Evolutionary conservation across 2,113 vertebrate species (phyloP), one percentile per base, ranked within the genome.

Genomic region (Neogale vison): DNA sequence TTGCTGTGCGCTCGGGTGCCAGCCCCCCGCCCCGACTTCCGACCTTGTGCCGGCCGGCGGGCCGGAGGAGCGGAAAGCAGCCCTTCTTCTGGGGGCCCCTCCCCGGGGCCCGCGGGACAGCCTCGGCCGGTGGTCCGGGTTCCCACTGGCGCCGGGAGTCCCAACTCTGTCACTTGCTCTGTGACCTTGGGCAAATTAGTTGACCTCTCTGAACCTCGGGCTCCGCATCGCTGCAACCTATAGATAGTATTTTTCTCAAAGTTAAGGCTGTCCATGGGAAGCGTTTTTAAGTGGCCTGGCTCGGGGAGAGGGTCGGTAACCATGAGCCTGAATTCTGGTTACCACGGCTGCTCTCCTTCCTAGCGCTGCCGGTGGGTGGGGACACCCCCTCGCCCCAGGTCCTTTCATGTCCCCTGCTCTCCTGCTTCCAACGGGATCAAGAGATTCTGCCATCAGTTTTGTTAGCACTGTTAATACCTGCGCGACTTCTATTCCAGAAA

Each of bases 171-270:
- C 80, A 3, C 67, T 93, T 52, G 65, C 87, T 69, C 77, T 71
- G 92, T 97, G 95, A 96, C 97, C 97, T 98, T 97, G 96, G 87
- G 42, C 72, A 67, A 96, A 42, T 94, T 87, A 79, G 71, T 52
- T 55, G 89, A 55, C n/a, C 42, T 92, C 88, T 34, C 61, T 79
- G 93, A 39, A 80, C 74, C 24, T 52, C 6, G 20, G n/a, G 23
- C 8, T 72, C 61, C 59, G 55, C 39, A 1, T 3, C 11, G 0
- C 6, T n/a, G 59, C 67, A 17, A 55, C 0, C 12, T 7, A 50
- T 4, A 36, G 50, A 21, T 63, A 36, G 80, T 13, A 4, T 79
- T 90, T 77, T 90, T 29, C 93, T 59, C 26, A 1, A 34, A 57
- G n/a, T 50, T 15, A 31, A 91, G 87, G 42, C 26, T 85, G 24